Base-by-base conservation (phyloP, 2,888 invertebrate species). In the Isotomurus palustris region DNA sequence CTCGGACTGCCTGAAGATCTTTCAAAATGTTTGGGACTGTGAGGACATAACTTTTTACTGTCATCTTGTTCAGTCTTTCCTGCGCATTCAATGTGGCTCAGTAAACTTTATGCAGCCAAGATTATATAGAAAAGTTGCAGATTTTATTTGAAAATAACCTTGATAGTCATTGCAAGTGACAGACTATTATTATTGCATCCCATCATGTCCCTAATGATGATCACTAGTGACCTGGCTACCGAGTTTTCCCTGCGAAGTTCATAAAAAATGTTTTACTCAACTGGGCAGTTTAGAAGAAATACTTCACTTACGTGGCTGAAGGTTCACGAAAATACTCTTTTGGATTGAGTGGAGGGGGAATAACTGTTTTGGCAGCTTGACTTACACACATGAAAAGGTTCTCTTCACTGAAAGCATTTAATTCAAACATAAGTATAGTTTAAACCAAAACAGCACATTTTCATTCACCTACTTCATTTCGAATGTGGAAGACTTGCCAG, bases 1-100 rank as follows among this genome's bases (percentile, higher is more conserved):
- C 28, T 22, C 50, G 32, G 2, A 56, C 14, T 24, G 56, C 56
- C 27, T 56, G 50, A n/a, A 29, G 50, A 32, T 56, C 43, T 2
- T 10, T 35, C 6, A 50, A 19, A n/a, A 56, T 19, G 19, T 45
- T 22, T 10, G 56, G 36, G 1, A 51, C 19, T 1, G 51, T 35
- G 12, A 56, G 50, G 4, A 36, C 44, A 21, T 47, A 47, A 3
- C 28, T 28, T 6, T 29, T 28, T 12, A 47, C 12, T 21, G 25
- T 47, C n/a, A 12, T 5, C 17, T 14, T 24, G 14, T 17, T 17
- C 12, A 47, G 25, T 25, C 28, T 47, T 12, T 28, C 47, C 47
- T 47, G 17, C 6, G 24, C n/a, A n/a, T n/a, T n/a, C n/a, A n/a
- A n/a, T n/a, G n/a, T n/a, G n/a, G n/a, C n/a, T n/a, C n/a, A n/a